These are phyloP conservation scores for Chloromyia formosa DNA, from an alignment of 2,888 invertebrate genomes.

Conservation along the genomic window DNA sequence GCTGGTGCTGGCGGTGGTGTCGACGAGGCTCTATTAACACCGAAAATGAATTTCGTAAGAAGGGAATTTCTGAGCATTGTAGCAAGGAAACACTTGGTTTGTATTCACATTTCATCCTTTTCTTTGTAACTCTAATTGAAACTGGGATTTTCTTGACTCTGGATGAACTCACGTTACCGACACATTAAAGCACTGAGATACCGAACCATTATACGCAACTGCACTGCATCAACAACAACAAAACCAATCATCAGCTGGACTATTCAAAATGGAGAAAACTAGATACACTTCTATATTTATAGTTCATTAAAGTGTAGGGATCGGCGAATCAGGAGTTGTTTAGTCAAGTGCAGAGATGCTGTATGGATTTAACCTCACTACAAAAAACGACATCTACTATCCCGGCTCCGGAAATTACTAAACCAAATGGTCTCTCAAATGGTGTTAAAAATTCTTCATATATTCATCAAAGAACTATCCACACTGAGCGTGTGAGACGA, in stretches of 20 bases:
- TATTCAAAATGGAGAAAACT: slow-evolving; percentile 15
- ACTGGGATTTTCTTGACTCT: too few species aligned
- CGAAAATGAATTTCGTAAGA: slow-evolving; percentile 32
- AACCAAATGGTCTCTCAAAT: slow-evolving; percentile 20
- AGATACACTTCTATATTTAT: not conserved
- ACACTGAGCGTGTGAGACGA: not conserved
- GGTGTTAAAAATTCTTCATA: not conserved
- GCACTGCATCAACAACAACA: slow-evolving; percentile 20
- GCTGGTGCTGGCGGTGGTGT: not conserved
- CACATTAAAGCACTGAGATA: not conserved
- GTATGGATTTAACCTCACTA: not conserved
- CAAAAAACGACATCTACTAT: slow-evolving; percentile 5
- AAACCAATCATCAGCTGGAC: slow-evolving; percentile 7
- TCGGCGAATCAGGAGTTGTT: too few species aligned
- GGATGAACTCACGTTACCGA: not conserved
- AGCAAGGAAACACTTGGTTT: not conserved
- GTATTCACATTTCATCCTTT: not conserved
- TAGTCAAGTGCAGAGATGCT: not conserved
- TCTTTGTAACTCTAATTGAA: too few species aligned
- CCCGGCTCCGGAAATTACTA: not conserved
- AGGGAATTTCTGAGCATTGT: slow-evolving; percentile 29
- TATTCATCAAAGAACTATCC: slow-evolving; percentile 9
- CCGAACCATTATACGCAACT: slow-evolving; percentile 16
- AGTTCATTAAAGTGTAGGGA: not conserved
- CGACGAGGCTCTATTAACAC: slow-evolving; percentile 16